phyloP scores from a whole-genome alignment of 2,113 vertebrate species.

The Alexandromys fortis region DNA sequence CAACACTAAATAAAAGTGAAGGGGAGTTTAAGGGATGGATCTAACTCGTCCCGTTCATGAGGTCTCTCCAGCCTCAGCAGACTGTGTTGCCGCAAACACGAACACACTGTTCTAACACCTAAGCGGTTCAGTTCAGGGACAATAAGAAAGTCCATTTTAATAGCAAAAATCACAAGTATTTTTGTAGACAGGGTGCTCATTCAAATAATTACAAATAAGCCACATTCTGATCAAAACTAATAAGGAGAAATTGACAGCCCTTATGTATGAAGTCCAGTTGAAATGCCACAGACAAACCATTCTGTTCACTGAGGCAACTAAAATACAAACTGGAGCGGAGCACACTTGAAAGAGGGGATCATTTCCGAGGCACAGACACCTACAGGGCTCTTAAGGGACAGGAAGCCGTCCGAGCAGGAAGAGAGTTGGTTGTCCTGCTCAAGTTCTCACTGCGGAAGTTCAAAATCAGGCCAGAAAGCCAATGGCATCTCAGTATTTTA shows the following conservation, averaged over 20 bases:
- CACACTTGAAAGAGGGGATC: neutral
- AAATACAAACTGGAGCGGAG: neutral
- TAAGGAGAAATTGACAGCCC: neutral
- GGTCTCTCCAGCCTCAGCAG: neutral
- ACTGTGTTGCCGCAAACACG: neutral
- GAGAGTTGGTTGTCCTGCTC: neutral
- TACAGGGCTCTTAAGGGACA: neutral
- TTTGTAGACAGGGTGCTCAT: neutral
- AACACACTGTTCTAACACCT: neutral
- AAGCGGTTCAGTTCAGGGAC: neutral
- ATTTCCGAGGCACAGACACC: neutral
- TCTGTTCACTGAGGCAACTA: neutral
- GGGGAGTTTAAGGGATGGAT: neutral
- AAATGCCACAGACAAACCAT: neutral
- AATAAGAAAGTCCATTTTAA: neutral
- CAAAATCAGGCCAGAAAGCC: slow-evolving; percentile 18
- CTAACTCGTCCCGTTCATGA: neutral
- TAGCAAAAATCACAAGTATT: neutral
- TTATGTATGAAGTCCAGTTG: neutral
- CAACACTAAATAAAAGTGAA: neutral
- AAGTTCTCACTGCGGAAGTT: neutral
- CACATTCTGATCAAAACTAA: neutral
- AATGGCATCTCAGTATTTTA: neutral
- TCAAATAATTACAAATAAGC: neutral
- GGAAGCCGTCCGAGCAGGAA: neutral